phyloP scores from a whole-genome alignment of 2,797 vertebrate species.

The Arrhamphus sclerolepis region DNA sequence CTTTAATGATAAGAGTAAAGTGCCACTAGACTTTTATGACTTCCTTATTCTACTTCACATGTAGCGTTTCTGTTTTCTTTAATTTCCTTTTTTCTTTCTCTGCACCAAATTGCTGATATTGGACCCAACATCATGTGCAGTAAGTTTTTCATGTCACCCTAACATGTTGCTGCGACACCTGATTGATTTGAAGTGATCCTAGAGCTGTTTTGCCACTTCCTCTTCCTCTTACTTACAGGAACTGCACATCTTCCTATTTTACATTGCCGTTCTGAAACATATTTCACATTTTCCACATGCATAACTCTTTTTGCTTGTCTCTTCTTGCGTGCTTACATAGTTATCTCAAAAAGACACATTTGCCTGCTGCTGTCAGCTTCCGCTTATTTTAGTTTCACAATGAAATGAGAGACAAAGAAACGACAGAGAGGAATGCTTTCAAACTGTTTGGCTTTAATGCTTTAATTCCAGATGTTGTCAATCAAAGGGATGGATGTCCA shows the following conservation, averaged over 20 bases:
- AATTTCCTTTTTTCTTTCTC: slow-evolving; percentile 23
- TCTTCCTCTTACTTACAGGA: slow-evolving; percentile 17
- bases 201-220: slow-evolving; percentile 20
- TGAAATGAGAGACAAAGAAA: slow-evolving; percentile 25
- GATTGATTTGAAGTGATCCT: slow-evolving; percentile 7
- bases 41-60: slow-evolving; percentile 21
- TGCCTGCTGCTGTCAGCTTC: slow-evolving; percentile 30
- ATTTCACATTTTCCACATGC: slow-evolving; percentile 10
- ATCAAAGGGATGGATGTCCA: slow-evolving; percentile 96
- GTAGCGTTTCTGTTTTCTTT: slow-evolving; percentile 1
- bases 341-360: neutral
- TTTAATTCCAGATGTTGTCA: slow-evolving; percentile 81
- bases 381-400: slow-evolving; percentile 49
- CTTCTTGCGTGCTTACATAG: too few relatives aligned
- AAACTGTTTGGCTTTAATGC: slow-evolving; percentile 19
- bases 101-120: neutral
- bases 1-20: neutral
- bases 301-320: neutral
- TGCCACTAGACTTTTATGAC: slow-evolving; percentile 16
- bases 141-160: slow-evolving; percentile 51
- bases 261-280: neutral
- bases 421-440: slow-evolving; percentile 1
- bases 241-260: slow-evolving; percentile 16
- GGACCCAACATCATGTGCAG: slow-evolving; percentile 36
- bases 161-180: neutral